Conservation (phyloP, 2,797 vertebrate species). For the Orestias chungarensis region DNA sequence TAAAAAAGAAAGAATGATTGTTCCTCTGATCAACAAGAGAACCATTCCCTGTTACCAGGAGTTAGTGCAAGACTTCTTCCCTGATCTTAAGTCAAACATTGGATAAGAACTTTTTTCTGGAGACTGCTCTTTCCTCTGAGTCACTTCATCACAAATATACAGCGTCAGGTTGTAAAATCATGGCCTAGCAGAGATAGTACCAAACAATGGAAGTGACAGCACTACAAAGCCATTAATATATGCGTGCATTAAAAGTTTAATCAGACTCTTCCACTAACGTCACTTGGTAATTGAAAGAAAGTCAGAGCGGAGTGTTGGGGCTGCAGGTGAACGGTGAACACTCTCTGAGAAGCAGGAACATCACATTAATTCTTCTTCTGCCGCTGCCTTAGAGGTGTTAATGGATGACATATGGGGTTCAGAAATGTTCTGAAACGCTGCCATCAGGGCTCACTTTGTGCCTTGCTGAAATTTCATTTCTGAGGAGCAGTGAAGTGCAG, state of each 20-base stretch:
- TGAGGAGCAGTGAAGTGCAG: conserved; percentile 43
- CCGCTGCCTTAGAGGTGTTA: conserved; percentile 44
- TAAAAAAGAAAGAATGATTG: neutral
- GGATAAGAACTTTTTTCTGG: neutral
- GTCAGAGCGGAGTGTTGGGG: neutral
- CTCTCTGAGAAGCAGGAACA: conserved; percentile 12
- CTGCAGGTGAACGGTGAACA: conserved; percentile 2
- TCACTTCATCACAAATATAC: neutral
- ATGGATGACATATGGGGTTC: conserved; percentile 48
- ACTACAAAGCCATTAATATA: neutral
- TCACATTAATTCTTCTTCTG: conserved; percentile 28
- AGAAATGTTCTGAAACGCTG: conserved; percentile 47
- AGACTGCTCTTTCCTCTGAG: neutral
- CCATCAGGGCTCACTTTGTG: conserved; percentile 16
- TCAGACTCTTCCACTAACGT: neutral
- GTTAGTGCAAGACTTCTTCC: neutral
- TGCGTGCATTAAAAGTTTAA: neutral
- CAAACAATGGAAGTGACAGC: neutral
- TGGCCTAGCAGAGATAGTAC: neutral
- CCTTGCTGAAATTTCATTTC: conserved; percentile 55
- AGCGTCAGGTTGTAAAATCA: neutral
- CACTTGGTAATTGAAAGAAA: neutral
- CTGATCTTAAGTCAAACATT: neutral
- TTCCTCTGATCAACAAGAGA: neutral
- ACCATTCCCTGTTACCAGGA: neutral